Percentiles rank a stretch among this genome's conserved stretches.
These are phyloP conservation scores for Istiophorus platypterus DNA, from an alignment of 2,113 vertebrate genomes.

Conservation along the genomic window DNA sequence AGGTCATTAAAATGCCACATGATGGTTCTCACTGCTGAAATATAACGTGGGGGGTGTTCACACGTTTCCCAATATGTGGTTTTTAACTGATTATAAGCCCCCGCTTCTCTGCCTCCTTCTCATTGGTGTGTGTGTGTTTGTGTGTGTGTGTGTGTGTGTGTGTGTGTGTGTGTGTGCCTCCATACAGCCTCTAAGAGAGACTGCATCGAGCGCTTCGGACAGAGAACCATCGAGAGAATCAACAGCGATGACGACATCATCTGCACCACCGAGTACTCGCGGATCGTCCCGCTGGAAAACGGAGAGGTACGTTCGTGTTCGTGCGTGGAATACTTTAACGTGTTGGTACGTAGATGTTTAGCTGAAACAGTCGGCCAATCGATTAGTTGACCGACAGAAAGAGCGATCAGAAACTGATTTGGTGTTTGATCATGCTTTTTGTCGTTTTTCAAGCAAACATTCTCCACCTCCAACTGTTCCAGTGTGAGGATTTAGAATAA, in stretches of 20 bases:
- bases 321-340: background rate
- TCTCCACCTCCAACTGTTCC: too few species aligned
- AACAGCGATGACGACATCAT: conserved; percentile 86
- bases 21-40: background rate
- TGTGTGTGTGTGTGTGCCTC: conserved; percentile 37
- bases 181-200: conserved; percentile 92
- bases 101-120: background rate
- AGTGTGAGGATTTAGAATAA: too few species aligned
- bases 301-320: conserved; percentile 86
- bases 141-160: conserved; percentile 33
- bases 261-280: conserved; percentile 94
- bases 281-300: conserved; percentile 95
- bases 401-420: background rate
- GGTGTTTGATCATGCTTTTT: too few species aligned
- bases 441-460: background rate
- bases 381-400: background rate
- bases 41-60: conserved; percentile 1
- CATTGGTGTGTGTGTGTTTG: conserved; percentile 7
- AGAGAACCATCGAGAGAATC: conserved; percentile 90
- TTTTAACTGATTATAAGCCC: conserved; percentile 2
- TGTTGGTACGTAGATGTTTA: background rate
- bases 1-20: conserved; percentile 32
- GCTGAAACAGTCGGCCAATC: too few species aligned
- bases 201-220: conserved; percentile 94
- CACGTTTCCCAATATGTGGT: background rate